Percentiles rank a stretch among this genome's conserved stretches.
Conservation (phyloP, 1,140 invertebrate species). For the Drosophila pseudoobscura region DNA sequence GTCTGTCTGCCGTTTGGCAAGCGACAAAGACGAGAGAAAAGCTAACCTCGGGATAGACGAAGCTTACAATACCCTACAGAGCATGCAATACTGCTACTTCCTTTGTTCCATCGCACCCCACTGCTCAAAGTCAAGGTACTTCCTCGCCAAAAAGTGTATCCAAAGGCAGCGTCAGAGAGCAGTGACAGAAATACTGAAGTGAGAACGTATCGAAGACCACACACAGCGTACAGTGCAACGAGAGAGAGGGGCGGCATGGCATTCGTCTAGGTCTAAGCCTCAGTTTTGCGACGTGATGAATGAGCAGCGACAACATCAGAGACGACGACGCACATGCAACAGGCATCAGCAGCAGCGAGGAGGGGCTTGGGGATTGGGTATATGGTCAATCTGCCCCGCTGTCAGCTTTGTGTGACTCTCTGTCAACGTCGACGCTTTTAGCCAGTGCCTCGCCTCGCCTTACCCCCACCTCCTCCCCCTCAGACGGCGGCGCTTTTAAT, state of each 20-base stretch:
- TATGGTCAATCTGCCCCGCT: conserved; percentile 51
- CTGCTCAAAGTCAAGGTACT: too few relatives aligned
- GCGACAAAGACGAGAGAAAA: conserved; percentile 15
- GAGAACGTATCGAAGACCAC: conserved; percentile 53
- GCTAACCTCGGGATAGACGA: not conserved
- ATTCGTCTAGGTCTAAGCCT: conserved; percentile 43
- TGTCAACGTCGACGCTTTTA: conserved; percentile 60
- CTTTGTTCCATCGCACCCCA: too few relatives aligned
- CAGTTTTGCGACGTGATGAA: conserved; percentile 71
- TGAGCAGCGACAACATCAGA: conserved; percentile 60
- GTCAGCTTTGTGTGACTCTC: conserved; percentile 79
- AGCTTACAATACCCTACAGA: conserved; percentile 7
- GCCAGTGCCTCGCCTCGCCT: conserved; percentile 11
- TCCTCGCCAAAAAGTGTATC: not conserved
- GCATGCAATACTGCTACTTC: not conserved
- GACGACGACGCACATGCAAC: conserved; percentile 34
- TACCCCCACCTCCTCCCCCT: too few relatives aligned
- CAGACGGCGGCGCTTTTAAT: conserved; percentile 59
- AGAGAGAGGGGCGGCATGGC: conserved; percentile 16
- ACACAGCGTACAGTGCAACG: conserved; percentile 31
- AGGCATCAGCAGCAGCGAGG: conserved; percentile 4
- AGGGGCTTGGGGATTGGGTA: conserved; percentile 8
- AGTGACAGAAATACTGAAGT: conserved; percentile 7
- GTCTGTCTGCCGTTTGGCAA: conserved; percentile 18
- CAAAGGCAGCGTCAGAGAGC: too few relatives aligned